Conservation (phyloP, 30 jellyfish, hydroid and myxozoan species). For the Morbakka virulenta region DNA sequence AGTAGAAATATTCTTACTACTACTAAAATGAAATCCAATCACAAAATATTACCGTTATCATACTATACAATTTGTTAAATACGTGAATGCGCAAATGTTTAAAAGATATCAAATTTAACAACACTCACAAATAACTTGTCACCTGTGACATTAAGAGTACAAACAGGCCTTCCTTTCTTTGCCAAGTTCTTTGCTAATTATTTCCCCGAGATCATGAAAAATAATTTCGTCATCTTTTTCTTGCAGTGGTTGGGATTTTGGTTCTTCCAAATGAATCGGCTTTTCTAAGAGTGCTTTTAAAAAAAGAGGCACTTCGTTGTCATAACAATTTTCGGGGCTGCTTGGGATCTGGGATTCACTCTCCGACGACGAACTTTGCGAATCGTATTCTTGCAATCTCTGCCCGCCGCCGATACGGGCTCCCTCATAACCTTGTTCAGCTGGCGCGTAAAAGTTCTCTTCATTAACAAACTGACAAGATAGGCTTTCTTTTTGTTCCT, state of each 20-base stretch:
- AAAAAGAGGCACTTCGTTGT: slow-evolving; percentile 71
- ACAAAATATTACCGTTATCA: too few species aligned
- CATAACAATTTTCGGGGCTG: slow-evolving; percentile 71
- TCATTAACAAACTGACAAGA: not conserved
- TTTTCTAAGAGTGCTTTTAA: slow-evolving; percentile 58
- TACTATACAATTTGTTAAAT: too few species aligned
- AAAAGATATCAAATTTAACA: too few species aligned
- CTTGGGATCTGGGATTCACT: slow-evolving; percentile 59
- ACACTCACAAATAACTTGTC: too few species aligned
- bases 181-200: slow-evolving; percentile 57
- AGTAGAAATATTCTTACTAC: too few species aligned
- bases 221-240: slow-evolving; percentile 46
- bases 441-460: not conserved
- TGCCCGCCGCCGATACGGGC: not conserved
- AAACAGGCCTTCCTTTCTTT: not conserved
- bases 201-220: slow-evolving; percentile 60
- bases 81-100: too few species aligned
- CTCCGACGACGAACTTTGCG: slow-evolving; percentile 53
- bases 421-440: not conserved
- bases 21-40: too few species aligned
- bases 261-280: slow-evolving; percentile 62
- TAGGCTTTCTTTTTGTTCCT: not conserved
- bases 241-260: slow-evolving; percentile 31
- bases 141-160: not conserved
- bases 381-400: not conserved